Evolutionary conservation across 2,113 vertebrate genomes (phyloP), one percentile per base, ranked within the genome.

Genomic region (Anseranas semipalmata): DNA sequence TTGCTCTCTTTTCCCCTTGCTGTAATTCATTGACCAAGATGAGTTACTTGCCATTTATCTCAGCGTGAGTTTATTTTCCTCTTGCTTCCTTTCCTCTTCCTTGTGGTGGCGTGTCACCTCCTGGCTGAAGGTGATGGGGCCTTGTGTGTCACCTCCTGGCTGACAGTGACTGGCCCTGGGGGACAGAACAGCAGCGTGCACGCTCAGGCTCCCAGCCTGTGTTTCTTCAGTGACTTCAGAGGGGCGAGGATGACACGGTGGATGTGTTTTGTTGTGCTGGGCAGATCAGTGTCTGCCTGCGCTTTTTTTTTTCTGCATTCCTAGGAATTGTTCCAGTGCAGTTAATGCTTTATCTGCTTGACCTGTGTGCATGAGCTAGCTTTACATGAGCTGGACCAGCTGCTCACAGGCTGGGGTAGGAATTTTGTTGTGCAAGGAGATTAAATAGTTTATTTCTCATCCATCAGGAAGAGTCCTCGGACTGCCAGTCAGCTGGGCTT

Each of bases 341-440:
- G 21, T 90, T 37, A 67, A 72, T 77, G 48, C 56, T 55, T 78
- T 67, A 1, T 46, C 68, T 92, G 76, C 60, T 68, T 87, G 70
- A 60, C 73, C 58, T 72, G 33, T 10, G 8, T 55, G 20, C 35
- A n/a, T 6, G 56, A 85, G 78, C 15, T 46, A 35, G 39, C 62
- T 68, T 91, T 73, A 87, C 62, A 52, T 32, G 80, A 91, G 60
- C 73, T 63, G 56, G 66, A 67, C 43, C 87, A 96, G 84, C 94
- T 87, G 84, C 65, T 92, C 48, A 33, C 62, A 85, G 65, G 15
- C 56, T 25, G 53, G 25, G 32, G 16, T 10, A 43, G 76, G 76
- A 94, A 92, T 84, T 80, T 25, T 48, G 37, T 82, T 72, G 43
- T 43, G 45, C 48, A 4, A 22, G 39, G 43, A 85, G 15, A 81